Evolutionary conservation across 2,113 vertebrate species (phyloP).

Genomic region (Talpa occidentalis): DNA sequence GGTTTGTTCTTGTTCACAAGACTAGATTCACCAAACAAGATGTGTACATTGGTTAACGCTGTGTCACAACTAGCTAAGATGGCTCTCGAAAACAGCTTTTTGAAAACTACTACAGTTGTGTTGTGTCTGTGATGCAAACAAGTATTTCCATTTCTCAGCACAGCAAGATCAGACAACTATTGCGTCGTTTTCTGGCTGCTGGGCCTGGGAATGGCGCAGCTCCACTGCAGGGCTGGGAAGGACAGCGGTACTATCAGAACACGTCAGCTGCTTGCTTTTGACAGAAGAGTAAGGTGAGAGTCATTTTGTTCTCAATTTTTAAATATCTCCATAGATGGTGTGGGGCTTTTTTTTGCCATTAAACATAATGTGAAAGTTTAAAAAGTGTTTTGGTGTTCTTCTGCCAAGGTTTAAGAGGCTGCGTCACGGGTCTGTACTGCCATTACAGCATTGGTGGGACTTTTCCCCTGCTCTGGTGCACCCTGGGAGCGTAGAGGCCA

Average conservation of each 20-base stretch:
- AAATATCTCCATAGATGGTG: background rate
- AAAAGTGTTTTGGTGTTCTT: background rate
- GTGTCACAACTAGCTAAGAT: too few species aligned
- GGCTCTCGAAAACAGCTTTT: too few species aligned
- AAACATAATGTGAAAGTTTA: background rate
- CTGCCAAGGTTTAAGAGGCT: background rate
- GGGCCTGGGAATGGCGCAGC: background rate
- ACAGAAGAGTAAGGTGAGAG: background rate
- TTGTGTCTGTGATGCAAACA: background rate
- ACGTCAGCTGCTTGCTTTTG: background rate
- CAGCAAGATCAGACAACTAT: too few species aligned
- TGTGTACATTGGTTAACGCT: too few species aligned
- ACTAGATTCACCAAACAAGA: too few species aligned
- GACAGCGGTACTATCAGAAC: rapidly evolving
- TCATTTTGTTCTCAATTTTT: background rate
- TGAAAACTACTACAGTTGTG: background rate
- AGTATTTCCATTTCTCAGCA: background rate
- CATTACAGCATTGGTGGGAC: rapidly evolving
- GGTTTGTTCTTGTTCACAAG: too few species aligned
- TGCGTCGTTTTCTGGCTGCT: background rate
- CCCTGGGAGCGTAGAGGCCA: background rate
- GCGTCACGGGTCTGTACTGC: background rate
- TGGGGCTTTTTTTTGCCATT: background rate
- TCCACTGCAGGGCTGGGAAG: background rate
- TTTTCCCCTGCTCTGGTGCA: background rate